Base-by-base conservation (phyloP, 1,140 invertebrate species). In the Teleogryllus occipitalis region DNA sequence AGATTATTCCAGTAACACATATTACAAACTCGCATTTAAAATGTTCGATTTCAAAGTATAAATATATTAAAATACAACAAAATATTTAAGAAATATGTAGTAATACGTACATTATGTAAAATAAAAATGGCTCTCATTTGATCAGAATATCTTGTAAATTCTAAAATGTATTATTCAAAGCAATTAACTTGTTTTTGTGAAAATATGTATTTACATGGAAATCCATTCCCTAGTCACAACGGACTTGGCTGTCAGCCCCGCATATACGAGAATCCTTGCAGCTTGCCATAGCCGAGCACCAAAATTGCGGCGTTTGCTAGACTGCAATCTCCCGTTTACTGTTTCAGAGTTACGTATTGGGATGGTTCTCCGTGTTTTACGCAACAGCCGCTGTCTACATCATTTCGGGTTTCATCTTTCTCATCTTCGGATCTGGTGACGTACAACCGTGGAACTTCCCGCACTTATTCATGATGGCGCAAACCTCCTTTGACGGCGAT, bases 341-440 rank as follows among this genome's bases (percentile, higher is more conserved):
- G 54, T 65, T 18, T 18, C 18, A 65, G 54, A 3, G 7, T 0
- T 65, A 10, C 10, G 10, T 65, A 18, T 1, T 65, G 54, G 18
- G 54, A 18, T 65, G 54, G 54, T 3, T 10, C 10, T 14, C 1
- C 54, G 54, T 65, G 54, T 65, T 65, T 7, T 65, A 18, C 10
- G 7, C 7, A 7, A 18, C 18, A 3, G 89, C 92, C 0, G 88
- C 85, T 7, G 88, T 94, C 2, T 95, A 94, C 82, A 86, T 90
- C 18, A 87, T 92, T 0, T 90, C 93, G 7, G 92, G 92, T 3
- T 14, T 92, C 15, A 87, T 92, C 48, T 93, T 92, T 84, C 91
- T 91, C 84, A 49, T 92, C 4, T 91, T 93, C 73, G 91, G 91
- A 15, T 91, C 91, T 0, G 90, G 88, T 0, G 87, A 89, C 75